Evolutionary conservation across 2,113 vertebrate species (phyloP).

Genomic region (Cyanoderma ruficeps): DNA sequence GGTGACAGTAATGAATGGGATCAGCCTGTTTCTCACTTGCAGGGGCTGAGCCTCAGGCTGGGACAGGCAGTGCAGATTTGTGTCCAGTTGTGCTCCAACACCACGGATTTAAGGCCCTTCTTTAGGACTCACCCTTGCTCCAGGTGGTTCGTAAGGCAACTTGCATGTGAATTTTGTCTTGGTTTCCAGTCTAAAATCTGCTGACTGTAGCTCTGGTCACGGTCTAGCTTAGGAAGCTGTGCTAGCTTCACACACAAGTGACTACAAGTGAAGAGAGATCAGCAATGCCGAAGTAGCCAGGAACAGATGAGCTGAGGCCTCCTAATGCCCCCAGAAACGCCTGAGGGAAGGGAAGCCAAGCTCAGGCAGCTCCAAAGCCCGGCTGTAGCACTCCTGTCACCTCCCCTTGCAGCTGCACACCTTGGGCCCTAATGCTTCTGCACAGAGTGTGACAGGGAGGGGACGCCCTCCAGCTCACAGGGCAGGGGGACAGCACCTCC

Average conservation of each 20-base stretch:
- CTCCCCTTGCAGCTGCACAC: neutral
- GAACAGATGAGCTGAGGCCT: neutral
- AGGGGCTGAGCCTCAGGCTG: neutral
- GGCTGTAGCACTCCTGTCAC: rapidly evolving
- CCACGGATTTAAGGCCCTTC: neutral
- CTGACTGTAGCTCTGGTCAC: neutral
- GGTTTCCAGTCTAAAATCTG: neutral
- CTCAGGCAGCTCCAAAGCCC: neutral
- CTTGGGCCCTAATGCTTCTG: neutral
- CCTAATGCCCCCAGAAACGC: neutral
- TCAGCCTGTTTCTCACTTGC: neutral
- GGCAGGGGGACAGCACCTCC: neutral
- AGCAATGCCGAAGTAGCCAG: neutral
- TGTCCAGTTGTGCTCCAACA: neutral
- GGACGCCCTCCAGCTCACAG: neutral
- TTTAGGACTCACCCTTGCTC: neutral
- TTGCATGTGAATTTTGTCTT: neutral
- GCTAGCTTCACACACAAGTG: neutral
- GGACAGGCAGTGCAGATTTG: neutral
- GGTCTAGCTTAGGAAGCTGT: neutral
- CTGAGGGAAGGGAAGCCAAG: neutral
- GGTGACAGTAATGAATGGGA: conserved; percentile 5
- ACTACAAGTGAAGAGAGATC: neutral
- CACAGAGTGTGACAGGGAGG: neutral
- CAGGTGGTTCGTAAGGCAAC: neutral